Percentiles rank a stretch among this genome's conserved stretches.
Evolutionary conservation across 2,797 vertebrate species (phyloP).

Genomic region (Squalus acanthias): DNA sequence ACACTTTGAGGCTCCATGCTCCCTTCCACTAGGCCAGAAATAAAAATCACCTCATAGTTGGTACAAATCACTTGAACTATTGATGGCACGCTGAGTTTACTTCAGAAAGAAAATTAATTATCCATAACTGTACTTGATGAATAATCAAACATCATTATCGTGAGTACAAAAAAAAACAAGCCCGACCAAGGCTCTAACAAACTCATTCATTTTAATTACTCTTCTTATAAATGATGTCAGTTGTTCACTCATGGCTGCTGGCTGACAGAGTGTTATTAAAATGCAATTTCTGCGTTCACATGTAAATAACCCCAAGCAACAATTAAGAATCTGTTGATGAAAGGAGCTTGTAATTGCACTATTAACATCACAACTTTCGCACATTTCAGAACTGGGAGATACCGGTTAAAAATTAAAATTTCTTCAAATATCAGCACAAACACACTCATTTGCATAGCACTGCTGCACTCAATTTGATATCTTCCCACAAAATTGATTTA

Average conservation of each 20-base stretch:
- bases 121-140: neutral
- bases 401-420: conserved; percentile 47
- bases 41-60: neutral
- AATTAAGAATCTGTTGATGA: conserved; percentile 61
- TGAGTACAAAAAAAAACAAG: conserved; percentile 38
- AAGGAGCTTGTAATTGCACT: conserved; percentile 48
- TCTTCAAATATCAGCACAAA: conserved; percentile 42
- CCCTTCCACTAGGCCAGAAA: neutral
- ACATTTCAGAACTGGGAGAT: conserved; percentile 46
- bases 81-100: neutral
- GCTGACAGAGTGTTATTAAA: conserved; percentile 58
- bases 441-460: neutral
- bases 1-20: neutral
- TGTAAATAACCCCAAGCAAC: conserved; percentile 61
- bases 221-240: conserved; percentile 55
- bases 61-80: neutral
- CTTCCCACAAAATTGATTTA: neutral
- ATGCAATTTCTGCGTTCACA: conserved; percentile 58
- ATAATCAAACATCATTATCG: conserved; percentile 15
- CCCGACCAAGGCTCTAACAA: conserved; percentile 45
- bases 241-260: conserved; percentile 50
- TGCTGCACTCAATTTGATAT: neutral
- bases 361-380: conserved; percentile 50
- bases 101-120: conserved; percentile 26
- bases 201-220: conserved; percentile 66